A percentile compares a stretch with the other conserved stretches of the same genome.
phyloP scores from a whole-genome alignment of 2,797 vertebrate genomes.

The Chiloscyllium punctatum region DNA sequence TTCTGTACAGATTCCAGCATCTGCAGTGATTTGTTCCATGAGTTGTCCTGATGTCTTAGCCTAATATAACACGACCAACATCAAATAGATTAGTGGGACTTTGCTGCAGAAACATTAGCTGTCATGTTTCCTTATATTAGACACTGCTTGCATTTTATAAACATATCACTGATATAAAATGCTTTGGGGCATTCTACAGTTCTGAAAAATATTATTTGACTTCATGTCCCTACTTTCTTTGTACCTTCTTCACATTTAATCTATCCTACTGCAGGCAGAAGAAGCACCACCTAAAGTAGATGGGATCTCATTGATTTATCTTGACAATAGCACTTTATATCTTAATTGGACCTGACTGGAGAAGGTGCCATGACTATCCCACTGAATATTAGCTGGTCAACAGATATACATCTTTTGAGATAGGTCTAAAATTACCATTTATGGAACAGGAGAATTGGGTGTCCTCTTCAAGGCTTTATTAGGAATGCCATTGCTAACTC shows the following conservation, averaged over 20 bases:
- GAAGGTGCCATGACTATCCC: neutral
- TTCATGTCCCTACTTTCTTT: neutral
- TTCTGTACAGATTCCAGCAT: too few relatives aligned
- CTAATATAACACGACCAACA: too few relatives aligned
- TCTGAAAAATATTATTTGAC: neutral
- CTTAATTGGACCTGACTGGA: neutral
- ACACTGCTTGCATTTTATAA: neutral
- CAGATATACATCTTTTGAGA: neutral
- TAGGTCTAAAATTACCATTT: neutral
- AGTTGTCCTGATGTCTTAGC: neutral
- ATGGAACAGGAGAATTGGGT: neutral
- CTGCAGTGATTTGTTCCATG: too few relatives aligned
- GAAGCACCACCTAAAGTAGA: neutral
- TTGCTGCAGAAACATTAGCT: neutral
- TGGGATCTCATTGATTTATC: neutral
- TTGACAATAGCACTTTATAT: neutral
- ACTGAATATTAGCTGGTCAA: neutral
- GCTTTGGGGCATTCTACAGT: neutral
- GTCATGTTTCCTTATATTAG: neutral
- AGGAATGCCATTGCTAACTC: neutral
- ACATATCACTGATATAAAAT: neutral
- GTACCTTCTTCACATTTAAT: neutral
- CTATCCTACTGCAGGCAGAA: neutral
- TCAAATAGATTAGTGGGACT: neutral
- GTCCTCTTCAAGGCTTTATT: neutral